Conservation (phyloP, 2,888 invertebrate genomes). For the Protophormia terraenovae region DNA sequence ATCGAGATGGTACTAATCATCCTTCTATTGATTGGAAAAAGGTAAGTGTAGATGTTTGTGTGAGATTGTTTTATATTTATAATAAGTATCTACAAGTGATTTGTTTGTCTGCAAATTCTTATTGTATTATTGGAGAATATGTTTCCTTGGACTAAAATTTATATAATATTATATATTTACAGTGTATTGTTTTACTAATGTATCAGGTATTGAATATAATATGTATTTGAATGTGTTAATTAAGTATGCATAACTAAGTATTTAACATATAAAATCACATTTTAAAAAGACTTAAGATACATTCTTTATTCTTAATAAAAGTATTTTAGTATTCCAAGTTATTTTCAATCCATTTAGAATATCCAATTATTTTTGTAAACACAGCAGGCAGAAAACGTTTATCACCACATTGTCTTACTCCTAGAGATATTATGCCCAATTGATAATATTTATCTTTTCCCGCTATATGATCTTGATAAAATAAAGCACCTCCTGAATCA, state of each 20-base stretch:
- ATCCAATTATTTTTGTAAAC: conserved; percentile 42
- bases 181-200: too few relatives aligned
- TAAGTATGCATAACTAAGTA: too few relatives aligned
- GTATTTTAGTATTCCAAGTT: conserved; percentile 40
- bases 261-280: too few relatives aligned
- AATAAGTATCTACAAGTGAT: too few relatives aligned
- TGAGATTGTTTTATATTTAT: conserved; percentile 51
- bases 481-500: conserved; percentile 52
- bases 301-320: too few relatives aligned
- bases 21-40: conserved; percentile 87
- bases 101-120: background rate
- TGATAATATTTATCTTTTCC: conserved; percentile 11
- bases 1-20: conserved; percentile 85
- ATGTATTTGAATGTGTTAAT: too few relatives aligned
- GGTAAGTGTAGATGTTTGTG: conserved; percentile 80
- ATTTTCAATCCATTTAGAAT: conserved; percentile 53
- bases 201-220: too few relatives aligned
- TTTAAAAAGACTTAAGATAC: too few relatives aligned
- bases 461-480: background rate
- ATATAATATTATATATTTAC: background rate
- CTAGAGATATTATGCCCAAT: conserved; percentile 52
- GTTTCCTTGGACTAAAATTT: background rate
- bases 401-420: conserved; percentile 52
- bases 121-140: background rate
- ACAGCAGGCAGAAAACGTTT: conserved; percentile 49